These are phyloP conservation scores for Xestia sexstrigata DNA, from an alignment of 2,888 invertebrate genomes.

Conservation along the genomic window DNA sequence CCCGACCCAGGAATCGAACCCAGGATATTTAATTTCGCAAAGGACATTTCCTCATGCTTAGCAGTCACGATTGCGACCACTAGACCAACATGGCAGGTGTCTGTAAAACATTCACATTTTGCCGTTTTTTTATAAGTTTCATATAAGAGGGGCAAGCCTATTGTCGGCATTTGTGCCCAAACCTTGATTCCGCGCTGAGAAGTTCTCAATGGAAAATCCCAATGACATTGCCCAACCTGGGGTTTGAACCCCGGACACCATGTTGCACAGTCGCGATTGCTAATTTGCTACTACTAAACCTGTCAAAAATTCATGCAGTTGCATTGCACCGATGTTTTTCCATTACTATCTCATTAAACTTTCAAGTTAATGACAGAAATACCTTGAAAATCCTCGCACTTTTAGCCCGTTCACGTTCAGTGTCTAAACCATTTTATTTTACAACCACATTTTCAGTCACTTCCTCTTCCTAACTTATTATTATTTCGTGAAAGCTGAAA, in stretches of 20 bases:
- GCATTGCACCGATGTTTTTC: neutral
- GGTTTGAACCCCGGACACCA: neutral
- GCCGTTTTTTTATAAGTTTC: neutral
- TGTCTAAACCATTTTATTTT: slow-evolving; percentile 15
- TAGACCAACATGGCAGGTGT: neutral
- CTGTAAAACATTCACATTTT: neutral
- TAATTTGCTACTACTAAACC: neutral
- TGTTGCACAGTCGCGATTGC: no score
- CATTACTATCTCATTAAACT: neutral
- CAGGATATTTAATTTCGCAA: no score
- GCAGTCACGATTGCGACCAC: no score
- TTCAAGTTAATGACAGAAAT: neutral
- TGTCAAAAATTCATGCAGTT: neutral
- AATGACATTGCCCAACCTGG: neutral
- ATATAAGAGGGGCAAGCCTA: neutral
- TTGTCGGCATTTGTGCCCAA: neutral
- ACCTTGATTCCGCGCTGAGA: neutral
- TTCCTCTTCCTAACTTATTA: slow-evolving; percentile 4
- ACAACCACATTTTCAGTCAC: slow-evolving; percentile 4
- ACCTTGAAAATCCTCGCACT: neutral
- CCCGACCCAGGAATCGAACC: no score
- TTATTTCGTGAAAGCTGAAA: slow-evolving; percentile 44
- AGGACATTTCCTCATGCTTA: no score
- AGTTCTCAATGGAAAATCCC: neutral
- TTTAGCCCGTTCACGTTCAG: neutral